Evolutionary conservation across 2,113 vertebrate species (phyloP), one percentile per base, ranked within the genome.

Genomic region (Hiodon alosoides): DNA sequence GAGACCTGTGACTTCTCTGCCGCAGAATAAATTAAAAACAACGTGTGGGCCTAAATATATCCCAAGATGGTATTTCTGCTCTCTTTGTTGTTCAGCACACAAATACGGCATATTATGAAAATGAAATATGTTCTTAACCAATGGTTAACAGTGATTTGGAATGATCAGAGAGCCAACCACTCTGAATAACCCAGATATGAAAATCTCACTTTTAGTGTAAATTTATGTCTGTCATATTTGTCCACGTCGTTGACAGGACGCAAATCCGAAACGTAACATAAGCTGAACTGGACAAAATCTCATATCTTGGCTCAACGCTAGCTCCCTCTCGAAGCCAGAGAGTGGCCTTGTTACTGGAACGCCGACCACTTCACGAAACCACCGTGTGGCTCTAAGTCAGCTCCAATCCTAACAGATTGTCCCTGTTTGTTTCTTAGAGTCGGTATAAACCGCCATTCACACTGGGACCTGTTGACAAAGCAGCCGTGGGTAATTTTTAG

Each of bases 381-480:
- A 31, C 16, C 7, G 16, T 9, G 5, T 48, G 46, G n/a, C 8
- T 47, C 31, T 11, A 66, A 66, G 54, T 52, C 13, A 69, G 13
- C 3, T 4, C 17, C 5, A 0, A 47, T n/a, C 66, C 50, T 51
- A 10, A 5, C 51, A 8, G 16, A 11, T 13, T 16, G 82, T 78
- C 69, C 82, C 82, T 81, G n/a, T 81, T 84, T 78, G 64, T 84
- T 81, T 82, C 81, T 84, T 66, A 79, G 69, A 76, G 87, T 86
- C 84, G 89, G 85, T 80, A 85, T 74, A 92, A 91, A 89, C 75
- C 86, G 81, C 77, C 77, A 85, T 85, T 82, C 88, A 87, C 81
- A 81, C 85, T 82, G 78, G 73, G 80, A 80, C 86, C 85, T 88
- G 86, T 88, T 88, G 80, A 88, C 87, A 87, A 87, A 87, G 86